Base-by-base conservation (phyloP, 2,113 vertebrate species). In the Lanius ludovicianus region DNA sequence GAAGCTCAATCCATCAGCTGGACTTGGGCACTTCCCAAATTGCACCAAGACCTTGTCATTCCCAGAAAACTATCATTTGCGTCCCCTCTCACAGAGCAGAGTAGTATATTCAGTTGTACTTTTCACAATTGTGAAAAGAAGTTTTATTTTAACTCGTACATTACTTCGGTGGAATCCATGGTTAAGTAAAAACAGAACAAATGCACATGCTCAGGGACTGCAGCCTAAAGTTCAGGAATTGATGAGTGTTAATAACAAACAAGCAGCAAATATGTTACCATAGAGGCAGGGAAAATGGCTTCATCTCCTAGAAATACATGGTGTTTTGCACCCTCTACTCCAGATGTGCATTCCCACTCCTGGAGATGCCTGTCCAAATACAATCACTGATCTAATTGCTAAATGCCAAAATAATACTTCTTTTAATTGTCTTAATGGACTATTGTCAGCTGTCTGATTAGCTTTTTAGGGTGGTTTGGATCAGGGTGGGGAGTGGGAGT, bases 401-500 rank as follows among this genome's bases (percentile, higher is more conserved):
- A 57, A 42, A 55, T 55, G 23, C 11, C 76, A 59, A 42, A 53
- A 50, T 41, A 52, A 77, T 35, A 18, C 18, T 46, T 23, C 50
- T 73, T 71, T 35, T n/a, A 30, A 47, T 44, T 76, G 10, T 73
- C n/a, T 68, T 21, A 6, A 8, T 56, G 44, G 11, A 73, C 56
- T 74, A 14, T 31, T 81, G 15, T 47, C 73, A 62, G 21, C 44
- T 77, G 20, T 35, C 28, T 57, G 14, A 46, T 69, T 31, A 23
- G 17, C 5, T 59, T 89, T 84, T 63, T 35, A 75, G 27, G 3
- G 6, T 22, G 22, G 9, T 82, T 70, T 85, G 31, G 46, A 10
- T 37, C 1, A 3, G 12, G 1, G 5, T 23, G 10, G 33, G 21
- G 13, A 7, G 10, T 15, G 1, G 25, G 11, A 11, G 17, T 81